Conservation (phyloP, 2,113 vertebrate species). For the Ophiodon elongatus region DNA sequence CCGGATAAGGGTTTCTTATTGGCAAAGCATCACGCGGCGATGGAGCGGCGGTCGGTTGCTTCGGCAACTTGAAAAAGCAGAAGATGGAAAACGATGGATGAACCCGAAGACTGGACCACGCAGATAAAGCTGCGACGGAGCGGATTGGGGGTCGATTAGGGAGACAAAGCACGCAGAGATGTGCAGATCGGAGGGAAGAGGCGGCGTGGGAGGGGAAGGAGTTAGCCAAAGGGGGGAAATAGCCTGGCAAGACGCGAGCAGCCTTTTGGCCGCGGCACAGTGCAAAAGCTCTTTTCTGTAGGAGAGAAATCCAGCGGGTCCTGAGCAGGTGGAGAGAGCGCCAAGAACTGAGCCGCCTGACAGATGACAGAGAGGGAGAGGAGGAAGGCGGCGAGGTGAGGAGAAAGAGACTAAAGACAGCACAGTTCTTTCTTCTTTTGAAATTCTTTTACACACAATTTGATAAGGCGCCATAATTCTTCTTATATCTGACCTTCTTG, state of each 20-base stretch:
- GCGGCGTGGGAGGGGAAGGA: conserved; percentile 19
- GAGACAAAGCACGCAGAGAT: conserved; percentile 29
- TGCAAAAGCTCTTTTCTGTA: conserved; percentile 65
- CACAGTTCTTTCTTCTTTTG: no score
- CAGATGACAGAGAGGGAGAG: conserved; percentile 56
- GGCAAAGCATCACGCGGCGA: background rate
- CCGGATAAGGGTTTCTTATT: background rate
- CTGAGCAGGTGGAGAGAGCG: conserved; percentile 62
- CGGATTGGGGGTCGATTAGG: conserved; percentile 16
- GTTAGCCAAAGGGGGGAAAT: conserved; percentile 33
- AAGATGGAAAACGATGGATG: background rate
- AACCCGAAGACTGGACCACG: conserved; percentile 7
- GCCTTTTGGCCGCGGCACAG: conserved; percentile 51
- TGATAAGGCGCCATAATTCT: conserved; percentile 24
- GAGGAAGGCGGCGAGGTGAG: conserved; percentile 55
- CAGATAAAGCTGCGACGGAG: conserved; percentile 13
- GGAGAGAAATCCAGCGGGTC: conserved; percentile 68
- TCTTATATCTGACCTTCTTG: background rate
- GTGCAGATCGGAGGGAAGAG: conserved; percentile 37
- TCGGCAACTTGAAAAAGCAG: background rate
- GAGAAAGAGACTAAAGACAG: conserved; percentile 37
- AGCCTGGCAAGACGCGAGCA: conserved; percentile 56
- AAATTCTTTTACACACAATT: background rate
- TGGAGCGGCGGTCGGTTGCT: background rate
- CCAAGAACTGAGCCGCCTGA: conserved; percentile 72